Conservation (phyloP, 2,113 vertebrate species). For the Rhea pennata region DNA sequence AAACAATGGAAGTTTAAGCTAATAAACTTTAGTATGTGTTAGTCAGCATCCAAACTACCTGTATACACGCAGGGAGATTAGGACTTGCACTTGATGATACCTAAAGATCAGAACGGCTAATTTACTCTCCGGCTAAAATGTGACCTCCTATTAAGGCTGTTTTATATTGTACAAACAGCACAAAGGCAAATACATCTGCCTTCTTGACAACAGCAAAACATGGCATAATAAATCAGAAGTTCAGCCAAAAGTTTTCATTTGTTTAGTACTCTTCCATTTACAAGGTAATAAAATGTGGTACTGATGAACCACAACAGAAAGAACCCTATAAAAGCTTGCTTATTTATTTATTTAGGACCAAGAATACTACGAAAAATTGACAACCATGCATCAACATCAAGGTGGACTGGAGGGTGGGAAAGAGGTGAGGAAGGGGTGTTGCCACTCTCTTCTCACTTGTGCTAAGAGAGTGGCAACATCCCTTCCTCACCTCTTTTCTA, state of each 20-base stretch:
- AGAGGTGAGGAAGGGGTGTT: not conserved
- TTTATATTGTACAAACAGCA: not conserved
- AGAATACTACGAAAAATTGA: not conserved
- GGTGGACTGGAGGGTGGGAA: not conserved
- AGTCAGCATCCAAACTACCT: not conserved
- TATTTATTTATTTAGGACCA: not conserved
- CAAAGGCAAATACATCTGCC: not conserved
- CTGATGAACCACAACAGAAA: not conserved
- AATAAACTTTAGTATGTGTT: not conserved
- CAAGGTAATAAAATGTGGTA: not conserved
- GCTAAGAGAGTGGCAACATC: no score
- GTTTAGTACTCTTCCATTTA: not conserved
- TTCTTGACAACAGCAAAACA: not conserved
- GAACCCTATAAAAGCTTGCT: not conserved
- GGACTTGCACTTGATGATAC: no score
- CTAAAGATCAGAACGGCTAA: not conserved
- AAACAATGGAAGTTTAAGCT: not conserved
- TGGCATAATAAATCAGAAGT: not conserved
- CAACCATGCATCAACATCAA: not conserved
- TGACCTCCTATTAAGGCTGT: not conserved
- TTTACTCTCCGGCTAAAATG: not conserved
- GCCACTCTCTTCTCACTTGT: no score
- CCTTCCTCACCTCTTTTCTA: no score
- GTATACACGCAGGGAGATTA: not conserved
- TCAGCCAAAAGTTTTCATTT: not conserved